These are phyloP conservation scores for Myripristis murdjan DNA, from an alignment of 2,797 vertebrate species.

Conservation along the genomic window DNA sequence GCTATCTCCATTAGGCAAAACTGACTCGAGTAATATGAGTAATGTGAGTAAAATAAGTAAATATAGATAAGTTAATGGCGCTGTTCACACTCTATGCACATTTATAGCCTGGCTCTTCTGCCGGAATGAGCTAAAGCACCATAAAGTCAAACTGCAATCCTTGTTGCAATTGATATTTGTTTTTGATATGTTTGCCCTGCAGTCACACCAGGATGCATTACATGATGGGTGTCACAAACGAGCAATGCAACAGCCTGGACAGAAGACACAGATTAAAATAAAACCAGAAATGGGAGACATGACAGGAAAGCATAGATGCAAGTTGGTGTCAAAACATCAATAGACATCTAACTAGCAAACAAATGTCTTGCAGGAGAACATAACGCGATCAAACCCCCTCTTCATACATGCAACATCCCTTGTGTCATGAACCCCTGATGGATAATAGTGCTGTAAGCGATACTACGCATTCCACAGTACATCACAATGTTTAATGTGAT, in stretches of 20 bases:
- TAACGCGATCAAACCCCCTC: not conserved
- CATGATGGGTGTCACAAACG: not conserved
- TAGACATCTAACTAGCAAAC: conserved; percentile 31
- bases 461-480: conserved; percentile 41
- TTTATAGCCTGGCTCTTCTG: not conserved
- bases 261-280: conserved; percentile 22
- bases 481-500: conserved; percentile 28
- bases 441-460: conserved; percentile 38
- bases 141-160: not conserved
- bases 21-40: conserved; percentile 27
- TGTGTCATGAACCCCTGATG: conserved; percentile 23
- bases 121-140: not conserved
- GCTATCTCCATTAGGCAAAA: conserved; percentile 20
- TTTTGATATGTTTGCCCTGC: not conserved
- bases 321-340: conserved; percentile 25
- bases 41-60: not conserved
- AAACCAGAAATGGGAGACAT: conserved; percentile 49
- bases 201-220: not conserved
- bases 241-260: conserved; percentile 5
- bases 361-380: conserved; percentile 15
- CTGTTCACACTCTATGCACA: not conserved
- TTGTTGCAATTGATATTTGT: not conserved
- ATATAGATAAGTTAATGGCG: not conserved
- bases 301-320: conserved; percentile 19
- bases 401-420: conserved; percentile 5